These are phyloP conservation scores for Oncorhynchus mykiss DNA, from an alignment of 2,113 vertebrate species.

Conservation along the genomic window DNA sequence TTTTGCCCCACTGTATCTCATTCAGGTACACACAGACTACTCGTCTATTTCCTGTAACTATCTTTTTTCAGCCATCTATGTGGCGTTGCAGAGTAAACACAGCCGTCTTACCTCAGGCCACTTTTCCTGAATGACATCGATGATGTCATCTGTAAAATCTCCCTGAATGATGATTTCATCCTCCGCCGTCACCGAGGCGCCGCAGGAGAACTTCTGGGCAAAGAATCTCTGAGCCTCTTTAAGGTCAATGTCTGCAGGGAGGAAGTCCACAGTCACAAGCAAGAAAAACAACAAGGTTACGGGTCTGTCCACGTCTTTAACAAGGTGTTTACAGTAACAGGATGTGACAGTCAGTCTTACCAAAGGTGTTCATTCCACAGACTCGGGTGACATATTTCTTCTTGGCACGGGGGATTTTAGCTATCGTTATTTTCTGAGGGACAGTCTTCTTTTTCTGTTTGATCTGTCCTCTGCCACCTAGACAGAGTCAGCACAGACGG, in stretches of 20 bases:
- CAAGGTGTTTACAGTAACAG: conserved; percentile 13
- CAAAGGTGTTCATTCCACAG: conserved; percentile 93
- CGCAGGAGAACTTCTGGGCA: conserved; percentile 98
- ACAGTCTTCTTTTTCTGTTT: conserved; percentile 99
- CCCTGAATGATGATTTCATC: conserved; percentile 99
- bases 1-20: too few species aligned
- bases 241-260: conserved; percentile 89
- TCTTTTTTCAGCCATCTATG: background rate
- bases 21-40: too few species aligned
- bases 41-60: background rate
- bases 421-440: conserved; percentile 96
- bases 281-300: background rate
- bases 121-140: conserved; percentile 98
- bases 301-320: background rate
- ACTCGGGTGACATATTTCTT: conserved; percentile 98
- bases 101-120: conserved; percentile 88
- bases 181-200: conserved; percentile 96
- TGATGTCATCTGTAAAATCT: conserved; percentile 98
- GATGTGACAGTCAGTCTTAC: conserved; percentile 67
- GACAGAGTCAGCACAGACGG: background rate
- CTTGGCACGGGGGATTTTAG: conserved; percentile 98
- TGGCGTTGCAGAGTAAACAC: background rate
- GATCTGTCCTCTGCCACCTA: conserved; percentile 96
- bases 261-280: background rate
- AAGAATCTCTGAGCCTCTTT: conserved; percentile 99